A percentile compares a stretch with the other conserved stretches of the same genome.
Conservation (phyloP, 1,140 invertebrate genomes). For the Drosophila nebulosa region DNA sequence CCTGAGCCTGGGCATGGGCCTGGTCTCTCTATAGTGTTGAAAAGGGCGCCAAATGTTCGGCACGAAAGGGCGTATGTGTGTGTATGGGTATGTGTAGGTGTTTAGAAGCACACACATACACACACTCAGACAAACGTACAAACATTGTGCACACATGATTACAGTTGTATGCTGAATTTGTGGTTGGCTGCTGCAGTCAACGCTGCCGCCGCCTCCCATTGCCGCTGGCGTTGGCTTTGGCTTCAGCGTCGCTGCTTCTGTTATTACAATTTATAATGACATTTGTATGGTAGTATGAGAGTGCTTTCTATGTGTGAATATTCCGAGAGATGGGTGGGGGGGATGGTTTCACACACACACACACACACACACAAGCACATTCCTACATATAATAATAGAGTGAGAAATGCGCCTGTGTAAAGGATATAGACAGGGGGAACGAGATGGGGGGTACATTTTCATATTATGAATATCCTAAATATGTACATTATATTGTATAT, state of each 20-base stretch:
- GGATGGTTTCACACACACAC: slow-evolving; percentile 2
- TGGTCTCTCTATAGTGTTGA: slow-evolving; percentile 67
- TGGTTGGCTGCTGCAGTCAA: slow-evolving; percentile 60
- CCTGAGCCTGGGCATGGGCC: slow-evolving; percentile 55
- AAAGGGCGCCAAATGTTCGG: slow-evolving; percentile 72
- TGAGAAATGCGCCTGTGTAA: slow-evolving; percentile 59
- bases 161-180: slow-evolving; percentile 79
- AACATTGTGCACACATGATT: slow-evolving; percentile 74
- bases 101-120: slow-evolving; percentile 53
- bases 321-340: not conserved
- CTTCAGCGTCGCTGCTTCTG: slow-evolving; percentile 55
- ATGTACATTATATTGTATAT: slow-evolving; percentile 16
- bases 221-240: slow-evolving; percentile 11
- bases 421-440: slow-evolving; percentile 65
- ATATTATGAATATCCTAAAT: slow-evolving; percentile 70
- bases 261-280: slow-evolving; percentile 80
- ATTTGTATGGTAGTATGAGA: slow-evolving; percentile 55
- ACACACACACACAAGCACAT: slow-evolving; percentile 6
- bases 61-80: slow-evolving; percentile 11
- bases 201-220: slow-evolving; percentile 24
- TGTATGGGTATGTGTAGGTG: slow-evolving; percentile 56
- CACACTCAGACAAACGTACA: slow-evolving; percentile 33
- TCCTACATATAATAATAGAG: slow-evolving; percentile 40
- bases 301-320: slow-evolving; percentile 18
- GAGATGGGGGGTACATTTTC: slow-evolving; percentile 56